Conservation (phyloP, 1,140 invertebrate species). For the Trichomalopsis sarcophagae region DNA sequence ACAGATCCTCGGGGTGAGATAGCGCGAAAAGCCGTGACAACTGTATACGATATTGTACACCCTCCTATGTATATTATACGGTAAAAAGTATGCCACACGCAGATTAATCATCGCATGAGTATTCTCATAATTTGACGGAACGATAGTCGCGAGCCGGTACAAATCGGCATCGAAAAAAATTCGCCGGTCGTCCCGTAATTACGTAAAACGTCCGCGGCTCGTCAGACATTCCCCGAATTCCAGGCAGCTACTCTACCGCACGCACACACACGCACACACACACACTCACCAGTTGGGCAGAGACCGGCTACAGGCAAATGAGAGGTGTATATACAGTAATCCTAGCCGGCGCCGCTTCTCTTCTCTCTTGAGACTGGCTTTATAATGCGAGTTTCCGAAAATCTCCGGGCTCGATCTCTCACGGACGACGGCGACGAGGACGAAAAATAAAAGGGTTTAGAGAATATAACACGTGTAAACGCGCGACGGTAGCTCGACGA, state of each 20-base stretch:
- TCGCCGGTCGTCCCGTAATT: conserved; percentile 1
- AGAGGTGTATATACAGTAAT: conserved; percentile 47
- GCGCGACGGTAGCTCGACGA: conserved; percentile 68
- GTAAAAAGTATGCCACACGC: background rate
- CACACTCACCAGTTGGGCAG: too few relatives aligned
- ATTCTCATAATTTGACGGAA: too few relatives aligned
- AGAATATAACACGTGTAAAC: conserved; percentile 63
- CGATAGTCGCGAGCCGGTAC: too few relatives aligned
- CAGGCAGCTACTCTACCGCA: conserved; percentile 25
- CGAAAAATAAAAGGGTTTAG: background rate
- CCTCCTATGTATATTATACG: background rate
- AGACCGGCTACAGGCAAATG: conserved; percentile 10
- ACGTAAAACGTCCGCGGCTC: conserved; percentile 17
- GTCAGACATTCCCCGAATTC: conserved; percentile 40
- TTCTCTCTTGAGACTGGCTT: background rate
- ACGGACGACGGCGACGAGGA: background rate
- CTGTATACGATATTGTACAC: conserved; percentile 62
- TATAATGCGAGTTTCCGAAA: conserved; percentile 36
- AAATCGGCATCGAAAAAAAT: too few relatives aligned
- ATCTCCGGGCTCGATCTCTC: conserved; percentile 37
- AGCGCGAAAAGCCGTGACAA: conserved; percentile 61
- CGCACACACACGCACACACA: background rate
- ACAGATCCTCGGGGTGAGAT: conserved; percentile 64
- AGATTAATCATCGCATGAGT: background rate
- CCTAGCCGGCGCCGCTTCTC: conserved; percentile 1